Percentiles rank a stretch among this genome's conserved stretches.
These are phyloP conservation scores for Tolypeutes matacus DNA, from an alignment of 2,797 vertebrate genomes.

Conservation along the genomic window DNA sequence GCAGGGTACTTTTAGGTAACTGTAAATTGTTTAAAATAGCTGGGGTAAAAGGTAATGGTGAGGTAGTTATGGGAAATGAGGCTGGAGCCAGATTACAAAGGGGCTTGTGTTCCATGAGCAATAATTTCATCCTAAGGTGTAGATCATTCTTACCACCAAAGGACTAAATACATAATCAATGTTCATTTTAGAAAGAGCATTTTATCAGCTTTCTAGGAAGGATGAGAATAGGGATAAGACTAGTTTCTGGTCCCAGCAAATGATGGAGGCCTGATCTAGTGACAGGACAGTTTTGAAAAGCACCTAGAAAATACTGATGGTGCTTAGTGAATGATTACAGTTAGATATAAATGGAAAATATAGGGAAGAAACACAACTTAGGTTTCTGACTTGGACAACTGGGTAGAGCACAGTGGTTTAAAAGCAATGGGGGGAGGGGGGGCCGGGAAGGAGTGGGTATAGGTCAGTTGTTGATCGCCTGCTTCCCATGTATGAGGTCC, in stretches of 20 bases:
- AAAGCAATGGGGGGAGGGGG: not conserved
- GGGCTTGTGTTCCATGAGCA: not conserved
- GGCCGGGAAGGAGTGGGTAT: too few species aligned
- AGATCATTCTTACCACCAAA: not conserved
- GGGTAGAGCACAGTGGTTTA: not conserved
- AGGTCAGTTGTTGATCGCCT: too few species aligned
- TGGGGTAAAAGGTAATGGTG: not conserved
- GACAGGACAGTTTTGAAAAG: not conserved
- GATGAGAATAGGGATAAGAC: not conserved
- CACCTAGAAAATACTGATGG: constrained; percentile 3
- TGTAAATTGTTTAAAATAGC: not conserved
- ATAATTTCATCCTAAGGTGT: not conserved
- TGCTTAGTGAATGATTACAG: not conserved
- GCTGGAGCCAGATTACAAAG: not conserved
- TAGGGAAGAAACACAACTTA: not conserved
- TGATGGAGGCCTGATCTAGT: not conserved
- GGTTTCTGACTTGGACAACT: not conserved
- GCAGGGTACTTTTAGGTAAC: not conserved
- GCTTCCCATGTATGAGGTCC: too few species aligned
- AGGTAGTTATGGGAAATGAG: not conserved
- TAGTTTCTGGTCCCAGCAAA: not conserved
- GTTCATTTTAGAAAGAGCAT: constrained; percentile 14
- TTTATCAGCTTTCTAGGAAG: not conserved
- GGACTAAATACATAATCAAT: not conserved
- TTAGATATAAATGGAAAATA: not conserved